A percentile compares a stretch with the other conserved stretches of the same genome.
phyloP scores from a whole-genome alignment of 2,113 vertebrate species.

The Gorsachius goisagi region DNA sequence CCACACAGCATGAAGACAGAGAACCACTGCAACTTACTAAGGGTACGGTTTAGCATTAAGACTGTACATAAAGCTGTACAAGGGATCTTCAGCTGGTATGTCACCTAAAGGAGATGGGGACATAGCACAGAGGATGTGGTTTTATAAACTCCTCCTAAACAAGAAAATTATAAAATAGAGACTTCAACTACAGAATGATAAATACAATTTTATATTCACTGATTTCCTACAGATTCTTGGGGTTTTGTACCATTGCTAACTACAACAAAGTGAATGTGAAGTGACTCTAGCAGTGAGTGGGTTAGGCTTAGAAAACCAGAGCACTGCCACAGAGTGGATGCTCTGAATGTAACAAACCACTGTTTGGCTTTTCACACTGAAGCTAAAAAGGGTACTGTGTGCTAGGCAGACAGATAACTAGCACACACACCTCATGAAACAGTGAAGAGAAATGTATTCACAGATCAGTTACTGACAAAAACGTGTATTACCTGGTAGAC shows the following conservation, averaged over 20 bases:
- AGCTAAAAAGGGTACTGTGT: neutral
- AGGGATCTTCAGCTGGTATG: conserved; percentile 96
- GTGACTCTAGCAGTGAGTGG: neutral
- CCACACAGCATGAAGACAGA: conserved; percentile 92
- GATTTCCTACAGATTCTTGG: neutral
- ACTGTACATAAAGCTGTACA: conserved; percentile 95
- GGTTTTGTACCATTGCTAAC: fast-evolving
- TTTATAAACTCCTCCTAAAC: neutral
- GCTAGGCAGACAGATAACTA: neutral
- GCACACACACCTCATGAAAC: fast-evolving
- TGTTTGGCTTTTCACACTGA: neutral
- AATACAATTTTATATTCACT: neutral
- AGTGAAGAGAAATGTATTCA: neutral
- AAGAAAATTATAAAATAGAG: neutral
- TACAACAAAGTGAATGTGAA: neutral
- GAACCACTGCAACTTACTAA: conserved; percentile 92
- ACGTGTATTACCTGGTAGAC: conserved; percentile 88
- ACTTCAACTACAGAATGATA: neutral
- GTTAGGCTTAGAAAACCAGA: neutral
- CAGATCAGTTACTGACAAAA: neutral
- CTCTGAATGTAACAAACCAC: neutral
- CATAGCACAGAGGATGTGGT: neutral
- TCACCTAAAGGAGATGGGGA: conserved; percentile 79
- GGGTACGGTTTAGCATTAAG: conserved; percentile 90
- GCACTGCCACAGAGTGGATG: neutral